Evolutionary conservation across 2,797 vertebrate genomes (phyloP), one percentile per base, ranked within the genome.

Genomic region (Cuniculus paca): DNA sequence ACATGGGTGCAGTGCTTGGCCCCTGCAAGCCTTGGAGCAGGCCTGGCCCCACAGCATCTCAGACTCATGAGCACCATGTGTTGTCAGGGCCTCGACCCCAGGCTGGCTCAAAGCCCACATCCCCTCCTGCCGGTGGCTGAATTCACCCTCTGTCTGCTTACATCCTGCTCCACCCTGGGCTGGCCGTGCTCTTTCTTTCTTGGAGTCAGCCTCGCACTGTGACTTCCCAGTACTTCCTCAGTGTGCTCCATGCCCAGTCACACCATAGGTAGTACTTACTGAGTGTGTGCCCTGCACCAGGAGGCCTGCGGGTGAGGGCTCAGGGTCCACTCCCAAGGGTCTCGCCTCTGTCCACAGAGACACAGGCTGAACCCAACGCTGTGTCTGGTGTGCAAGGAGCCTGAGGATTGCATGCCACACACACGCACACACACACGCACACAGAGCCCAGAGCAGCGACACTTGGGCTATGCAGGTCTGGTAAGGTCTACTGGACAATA

Each of bases 11-110:
- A 11, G 3, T 14, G 17, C 36, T 63, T 24, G 5, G 24, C 20
- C 10, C 45, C 74, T 26, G 34, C 3, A 4, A 28, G 14, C 31
- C 0, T 0, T 2, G 1, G 22, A 63, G 61, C 20, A 19, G 7
- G 22, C 54, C 45, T 45, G 36, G 10, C 56, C 82, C 26, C 70
- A 3, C 34, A 0, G 5, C 45, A 13, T 70, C 56, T 42, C 11
- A 13, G 22, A 17, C 54, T 4, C 34, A 6, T 17, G 54, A 3
- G 4, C n/a, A 34, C 8, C 1, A 10, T 17, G 1, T 52, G 54
- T 13, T 14, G 6, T 48, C 96, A 31, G 65, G 22, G 9, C 54
- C 85, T 13, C 8, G 3, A 26, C 63, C 12, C 20, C 72, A 50
- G 20, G 28, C 58, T 63, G 75, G 10, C 83, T 36, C 31, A 2